These are phyloP conservation scores for Aix galericulata DNA, from an alignment of 2,113 vertebrate species.

Conservation along the genomic window DNA sequence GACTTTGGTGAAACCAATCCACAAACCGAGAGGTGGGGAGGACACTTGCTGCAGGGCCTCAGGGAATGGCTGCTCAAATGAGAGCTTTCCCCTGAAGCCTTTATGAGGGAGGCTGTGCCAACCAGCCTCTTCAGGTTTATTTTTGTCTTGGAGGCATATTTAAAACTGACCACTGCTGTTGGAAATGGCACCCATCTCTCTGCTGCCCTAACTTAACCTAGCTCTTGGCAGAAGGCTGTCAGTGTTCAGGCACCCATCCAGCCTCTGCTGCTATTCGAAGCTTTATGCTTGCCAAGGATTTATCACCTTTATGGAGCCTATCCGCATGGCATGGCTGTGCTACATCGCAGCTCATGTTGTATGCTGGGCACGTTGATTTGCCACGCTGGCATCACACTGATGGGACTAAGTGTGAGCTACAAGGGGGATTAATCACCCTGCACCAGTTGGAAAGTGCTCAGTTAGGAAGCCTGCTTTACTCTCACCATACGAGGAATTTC, in stretches of 20 bases:
- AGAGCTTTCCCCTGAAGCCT: background rate
- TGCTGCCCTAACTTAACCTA: background rate
- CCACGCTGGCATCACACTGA: fast-evolving
- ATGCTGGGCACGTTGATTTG: fast-evolving
- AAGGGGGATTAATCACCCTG: background rate
- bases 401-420: background rate
- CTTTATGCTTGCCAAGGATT: background rate
- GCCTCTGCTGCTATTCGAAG: background rate
- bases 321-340: background rate
- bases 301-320: background rate
- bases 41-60: background rate
- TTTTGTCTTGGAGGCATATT: background rate
- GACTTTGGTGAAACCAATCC: background rate
- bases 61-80: background rate
- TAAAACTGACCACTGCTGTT: background rate
- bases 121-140: background rate
- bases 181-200: background rate
- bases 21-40: no score
- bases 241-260: background rate
- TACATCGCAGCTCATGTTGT: fast-evolving
- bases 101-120: no score
- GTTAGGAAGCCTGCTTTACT: background rate
- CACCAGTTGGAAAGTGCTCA: background rate
- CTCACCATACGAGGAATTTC: background rate
- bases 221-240: background rate